Conservation (phyloP, 2,888 invertebrate genomes). For the Drosophila algonquin region DNA sequence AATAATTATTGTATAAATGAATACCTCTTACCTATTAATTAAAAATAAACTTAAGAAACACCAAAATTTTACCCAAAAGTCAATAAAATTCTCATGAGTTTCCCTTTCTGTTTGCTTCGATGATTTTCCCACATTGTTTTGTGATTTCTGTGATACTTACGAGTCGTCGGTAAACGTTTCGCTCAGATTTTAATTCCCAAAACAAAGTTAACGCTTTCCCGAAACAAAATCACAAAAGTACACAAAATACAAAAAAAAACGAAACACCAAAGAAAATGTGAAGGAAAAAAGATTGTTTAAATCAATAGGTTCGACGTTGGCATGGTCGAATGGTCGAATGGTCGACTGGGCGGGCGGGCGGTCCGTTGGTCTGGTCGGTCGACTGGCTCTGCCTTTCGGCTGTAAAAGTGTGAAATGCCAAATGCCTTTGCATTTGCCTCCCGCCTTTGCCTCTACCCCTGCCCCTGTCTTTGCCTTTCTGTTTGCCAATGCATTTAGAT, state of each 20-base stretch:
- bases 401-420: no score
- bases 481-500: slow-evolving; percentile 70
- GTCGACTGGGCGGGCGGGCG: background rate
- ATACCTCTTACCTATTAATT: slow-evolving; percentile 6
- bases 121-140: slow-evolving; percentile 12
- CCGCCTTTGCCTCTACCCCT: no score
- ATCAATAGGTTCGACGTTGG: slow-evolving; percentile 55
- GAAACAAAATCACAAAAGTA: slow-evolving; percentile 31
- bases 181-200: slow-evolving; percentile 66
- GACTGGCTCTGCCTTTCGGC: slow-evolving; percentile 13
- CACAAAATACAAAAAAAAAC: slow-evolving; percentile 23
- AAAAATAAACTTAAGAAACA: slow-evolving; percentile 9
- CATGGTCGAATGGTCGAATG: no score
- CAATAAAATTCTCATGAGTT: background rate
- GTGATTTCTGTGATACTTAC: background rate
- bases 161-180: slow-evolving; percentile 27
- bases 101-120: background rate
- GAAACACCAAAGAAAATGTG: slow-evolving; percentile 5
- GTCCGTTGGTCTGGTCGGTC: slow-evolving; percentile 36
- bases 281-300: slow-evolving; percentile 53
- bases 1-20: slow-evolving; percentile 2
- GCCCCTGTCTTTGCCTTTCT: slow-evolving; percentile 38
- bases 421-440: no score
- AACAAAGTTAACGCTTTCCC: slow-evolving; percentile 77
- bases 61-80: background rate